Percentiles rank a stretch among this genome's conserved stretches.
Conservation (phyloP, 2,797 vertebrate genomes). For the Anniella stebbinsi region DNA sequence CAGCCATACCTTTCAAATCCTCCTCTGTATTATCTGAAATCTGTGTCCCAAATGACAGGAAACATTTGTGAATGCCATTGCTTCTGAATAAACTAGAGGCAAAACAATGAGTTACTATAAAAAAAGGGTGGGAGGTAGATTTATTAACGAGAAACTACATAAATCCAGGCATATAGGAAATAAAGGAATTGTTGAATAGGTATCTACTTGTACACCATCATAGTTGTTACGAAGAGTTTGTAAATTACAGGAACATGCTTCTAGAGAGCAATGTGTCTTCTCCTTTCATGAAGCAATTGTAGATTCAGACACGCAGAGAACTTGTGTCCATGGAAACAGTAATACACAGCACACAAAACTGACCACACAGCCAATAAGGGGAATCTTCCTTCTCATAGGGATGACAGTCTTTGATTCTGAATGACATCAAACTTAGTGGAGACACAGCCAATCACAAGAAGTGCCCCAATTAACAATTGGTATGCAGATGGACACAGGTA, state of each 20-base stretch:
- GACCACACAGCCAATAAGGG: conserved; percentile 22
- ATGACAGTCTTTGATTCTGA: conserved; percentile 30
- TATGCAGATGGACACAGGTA: conserved; percentile 16
- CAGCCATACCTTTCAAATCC: background rate
- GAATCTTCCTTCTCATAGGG: conserved; percentile 7
- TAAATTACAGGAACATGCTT: conserved; percentile 36
- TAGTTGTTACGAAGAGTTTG: conserved; percentile 34
- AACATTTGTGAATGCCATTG: background rate
- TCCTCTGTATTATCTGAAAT: background rate
- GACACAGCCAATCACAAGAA: background rate
- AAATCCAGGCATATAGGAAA: background rate
- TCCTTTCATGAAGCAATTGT: conserved; percentile 36
- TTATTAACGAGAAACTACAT: background rate
- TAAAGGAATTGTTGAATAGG: background rate
- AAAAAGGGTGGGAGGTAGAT: background rate
- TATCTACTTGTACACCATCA: background rate
- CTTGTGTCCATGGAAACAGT: conserved; percentile 47
- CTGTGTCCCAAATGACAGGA: background rate
- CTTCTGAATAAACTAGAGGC: background rate
- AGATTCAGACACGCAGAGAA: conserved; percentile 43
- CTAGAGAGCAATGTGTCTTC: conserved; percentile 21
- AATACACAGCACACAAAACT: conserved; percentile 26
- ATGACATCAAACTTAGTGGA: conserved; percentile 13
- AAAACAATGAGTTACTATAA: background rate
- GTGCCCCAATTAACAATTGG: conserved; percentile 10